Conservation (phyloP, 2,888 invertebrate species). For the Plagiodera versicolora region DNA sequence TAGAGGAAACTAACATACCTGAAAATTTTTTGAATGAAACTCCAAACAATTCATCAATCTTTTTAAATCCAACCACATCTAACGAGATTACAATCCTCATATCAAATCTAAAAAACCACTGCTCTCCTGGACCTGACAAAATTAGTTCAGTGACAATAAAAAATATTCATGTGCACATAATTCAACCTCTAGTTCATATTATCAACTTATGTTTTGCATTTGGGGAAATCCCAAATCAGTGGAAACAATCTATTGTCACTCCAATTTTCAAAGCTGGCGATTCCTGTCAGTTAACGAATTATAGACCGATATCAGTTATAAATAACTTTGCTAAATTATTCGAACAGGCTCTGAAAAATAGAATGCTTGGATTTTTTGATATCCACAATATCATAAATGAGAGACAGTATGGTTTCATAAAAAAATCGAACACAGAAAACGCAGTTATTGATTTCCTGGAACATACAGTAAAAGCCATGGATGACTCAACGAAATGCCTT, state of each 20-base stretch:
- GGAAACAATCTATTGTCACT: constrained; percentile 12
- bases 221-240: constrained; percentile 13
- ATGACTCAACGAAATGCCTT: no score
- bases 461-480: background rate
- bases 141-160: constrained; percentile 12
- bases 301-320: constrained; percentile 16
- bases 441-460: constrained; percentile 11
- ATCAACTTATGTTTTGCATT: constrained; percentile 9
- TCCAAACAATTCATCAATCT: background rate
- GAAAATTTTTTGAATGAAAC: background rate
- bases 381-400: constrained; percentile 8
- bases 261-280: constrained; percentile 13
- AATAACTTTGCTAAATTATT: constrained; percentile 17
- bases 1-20: background rate
- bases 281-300: background rate
- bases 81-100: constrained; percentile 7
- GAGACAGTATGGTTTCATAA: constrained; percentile 13
- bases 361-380: constrained; percentile 4
- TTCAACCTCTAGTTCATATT: constrained; percentile 10
- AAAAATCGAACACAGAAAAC: constrained; percentile 14
- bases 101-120: constrained; percentile 14
- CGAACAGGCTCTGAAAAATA: constrained; percentile 7
- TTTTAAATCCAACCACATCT: constrained; percentile 4
- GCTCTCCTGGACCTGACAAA: constrained; percentile 11
- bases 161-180: constrained; percentile 11